Percentiles rank a stretch among this genome's conserved stretches.
phyloP scores from a whole-genome alignment of 2,888 invertebrate species.

The Pyrrhia umbra region DNA sequence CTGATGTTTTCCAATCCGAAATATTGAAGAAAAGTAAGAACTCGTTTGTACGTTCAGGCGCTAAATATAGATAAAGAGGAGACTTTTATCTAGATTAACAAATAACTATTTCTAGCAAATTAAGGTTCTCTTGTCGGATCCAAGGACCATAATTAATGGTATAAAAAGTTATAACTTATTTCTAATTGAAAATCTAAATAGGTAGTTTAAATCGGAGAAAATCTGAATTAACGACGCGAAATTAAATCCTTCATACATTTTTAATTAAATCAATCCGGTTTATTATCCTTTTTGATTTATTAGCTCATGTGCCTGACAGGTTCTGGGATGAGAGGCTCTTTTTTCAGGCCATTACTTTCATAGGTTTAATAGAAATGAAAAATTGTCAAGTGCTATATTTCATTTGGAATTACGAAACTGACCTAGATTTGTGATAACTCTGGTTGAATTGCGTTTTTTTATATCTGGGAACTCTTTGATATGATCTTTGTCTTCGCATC shows the following conservation, averaged over 20 bases:
- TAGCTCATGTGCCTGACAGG: constrained; percentile 48
- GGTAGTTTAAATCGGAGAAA: no score
- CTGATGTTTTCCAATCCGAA: neutral
- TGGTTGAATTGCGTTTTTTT: constrained; percentile 1
- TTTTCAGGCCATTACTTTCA: constrained; percentile 50
- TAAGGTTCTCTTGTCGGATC: no score
- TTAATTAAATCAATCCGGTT: constrained; percentile 47
- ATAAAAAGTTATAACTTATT: no score
- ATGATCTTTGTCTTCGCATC: no score
- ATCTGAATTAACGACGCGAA: no score
- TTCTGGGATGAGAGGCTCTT: constrained; percentile 39
- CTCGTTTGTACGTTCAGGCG: neutral
- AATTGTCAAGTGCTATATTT: constrained; percentile 47
- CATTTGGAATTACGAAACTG: constrained; percentile 32
- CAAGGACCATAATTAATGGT: no score
- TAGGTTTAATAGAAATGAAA: constrained; percentile 25
- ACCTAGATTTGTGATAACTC: constrained; percentile 25
- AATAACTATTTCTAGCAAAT: no score
- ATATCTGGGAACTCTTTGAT: no score
- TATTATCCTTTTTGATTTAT: constrained; percentile 48
- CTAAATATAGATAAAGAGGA: no score
- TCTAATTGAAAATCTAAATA: no score
- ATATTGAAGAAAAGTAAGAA: neutral
- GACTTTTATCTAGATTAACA: no score
- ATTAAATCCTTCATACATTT: constrained; percentile 40